Conservation (phyloP, 2,797 vertebrate genomes). For the Eospalax fontanierii region DNA sequence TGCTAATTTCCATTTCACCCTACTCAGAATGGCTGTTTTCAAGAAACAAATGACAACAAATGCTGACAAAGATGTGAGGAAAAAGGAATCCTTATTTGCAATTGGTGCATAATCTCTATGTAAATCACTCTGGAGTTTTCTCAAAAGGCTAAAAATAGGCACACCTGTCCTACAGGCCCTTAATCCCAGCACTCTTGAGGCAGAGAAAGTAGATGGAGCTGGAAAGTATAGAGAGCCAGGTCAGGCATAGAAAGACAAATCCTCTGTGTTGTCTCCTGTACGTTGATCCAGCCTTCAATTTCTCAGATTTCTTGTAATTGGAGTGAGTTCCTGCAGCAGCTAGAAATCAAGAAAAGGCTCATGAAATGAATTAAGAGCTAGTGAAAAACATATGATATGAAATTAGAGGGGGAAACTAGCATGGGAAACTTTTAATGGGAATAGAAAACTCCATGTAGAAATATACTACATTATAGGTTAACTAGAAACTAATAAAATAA, state of each 20-base stretch:
- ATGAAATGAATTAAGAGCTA: background rate
- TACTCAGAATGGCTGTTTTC: too few species aligned
- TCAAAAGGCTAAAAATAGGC: background rate
- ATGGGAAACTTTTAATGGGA: background rate
- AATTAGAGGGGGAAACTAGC: too few species aligned
- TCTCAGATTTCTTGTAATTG: background rate
- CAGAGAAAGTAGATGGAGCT: background rate
- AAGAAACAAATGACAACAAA: too few species aligned
- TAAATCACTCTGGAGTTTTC: background rate
- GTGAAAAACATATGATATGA: too few species aligned
- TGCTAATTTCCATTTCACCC: too few species aligned
- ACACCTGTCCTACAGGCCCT: too few species aligned
- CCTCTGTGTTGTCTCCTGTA: background rate
- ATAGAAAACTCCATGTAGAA: background rate
- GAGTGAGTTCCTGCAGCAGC: background rate
- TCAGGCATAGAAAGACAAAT: background rate
- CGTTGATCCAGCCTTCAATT: background rate
- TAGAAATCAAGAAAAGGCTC: background rate
- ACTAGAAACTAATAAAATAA: background rate
- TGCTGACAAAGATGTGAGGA: too few species aligned
- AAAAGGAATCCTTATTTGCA: too few species aligned
- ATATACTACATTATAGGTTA: background rate
- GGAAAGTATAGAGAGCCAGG: background rate
- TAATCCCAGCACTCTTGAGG: too few species aligned
- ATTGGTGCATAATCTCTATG: too few species aligned